A percentile compares a stretch with the other conserved stretches of the same genome.
Conservation (phyloP, 2,797 vertebrate species). For the Etheostoma perlongum region DNA sequence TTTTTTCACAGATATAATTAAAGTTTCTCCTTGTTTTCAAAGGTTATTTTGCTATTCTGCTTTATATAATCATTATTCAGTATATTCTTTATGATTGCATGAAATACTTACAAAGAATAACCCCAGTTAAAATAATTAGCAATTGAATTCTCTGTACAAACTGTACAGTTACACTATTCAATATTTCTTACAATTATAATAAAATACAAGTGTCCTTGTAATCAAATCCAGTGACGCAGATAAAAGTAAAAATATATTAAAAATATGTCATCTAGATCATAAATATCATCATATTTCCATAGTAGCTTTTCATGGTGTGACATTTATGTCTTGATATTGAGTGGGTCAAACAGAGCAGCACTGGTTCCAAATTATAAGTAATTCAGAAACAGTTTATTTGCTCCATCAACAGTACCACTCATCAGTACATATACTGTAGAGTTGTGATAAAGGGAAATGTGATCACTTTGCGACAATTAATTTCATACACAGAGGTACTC, state of each 20-base stretch:
- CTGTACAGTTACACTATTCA: neutral
- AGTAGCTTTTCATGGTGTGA: neutral
- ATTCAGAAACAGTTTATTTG: neutral
- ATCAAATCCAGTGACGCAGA: neutral
- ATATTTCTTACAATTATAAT: too few relatives aligned
- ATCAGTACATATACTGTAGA: neutral
- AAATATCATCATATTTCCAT: neutral
- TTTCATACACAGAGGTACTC: neutral
- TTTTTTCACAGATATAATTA: too few relatives aligned
- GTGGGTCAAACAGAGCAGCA: neutral
- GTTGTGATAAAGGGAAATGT: neutral
- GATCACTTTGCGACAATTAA: neutral
- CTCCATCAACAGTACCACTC: neutral
- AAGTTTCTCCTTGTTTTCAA: too few relatives aligned
- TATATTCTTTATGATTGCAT: too few relatives aligned
- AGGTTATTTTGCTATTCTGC: too few relatives aligned
- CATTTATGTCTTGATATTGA: neutral
- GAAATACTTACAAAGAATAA: too few relatives aligned
- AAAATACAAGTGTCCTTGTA: neutral
- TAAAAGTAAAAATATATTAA: neutral
- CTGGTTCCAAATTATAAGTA: neutral
- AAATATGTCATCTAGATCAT: slow-evolving; percentile 22
- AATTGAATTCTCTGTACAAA: too few relatives aligned
- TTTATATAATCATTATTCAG: too few relatives aligned
- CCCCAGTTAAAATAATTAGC: too few relatives aligned